Conservation (phyloP, 2,797 vertebrate genomes). For the Sternarchorhynchus goeldii region DNA sequence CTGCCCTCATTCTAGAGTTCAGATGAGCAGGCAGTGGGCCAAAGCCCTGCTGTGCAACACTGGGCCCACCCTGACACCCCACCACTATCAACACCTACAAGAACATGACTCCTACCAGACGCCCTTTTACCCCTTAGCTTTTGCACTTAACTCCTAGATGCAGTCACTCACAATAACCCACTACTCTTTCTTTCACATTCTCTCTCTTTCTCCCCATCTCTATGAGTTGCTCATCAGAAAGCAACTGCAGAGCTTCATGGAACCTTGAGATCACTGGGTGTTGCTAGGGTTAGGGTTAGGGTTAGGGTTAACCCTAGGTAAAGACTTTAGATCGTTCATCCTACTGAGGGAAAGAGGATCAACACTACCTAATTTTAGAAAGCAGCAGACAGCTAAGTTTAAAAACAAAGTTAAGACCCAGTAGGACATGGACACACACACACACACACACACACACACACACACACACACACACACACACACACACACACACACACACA, state of each 20-base stretch:
- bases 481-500: no score
- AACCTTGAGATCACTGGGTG: slow-evolving; percentile 73
- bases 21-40: slow-evolving; percentile 64
- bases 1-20: slow-evolving; percentile 45
- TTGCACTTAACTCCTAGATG: slow-evolving; percentile 78
- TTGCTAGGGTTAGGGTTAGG: no score
- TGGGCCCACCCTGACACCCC: slow-evolving; percentile 65
- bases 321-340: slow-evolving; percentile 66
- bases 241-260: slow-evolving; percentile 66
- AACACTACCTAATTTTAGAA: slow-evolving; percentile 51
- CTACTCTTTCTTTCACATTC: slow-evolving; percentile 58
- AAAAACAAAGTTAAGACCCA: slow-evolving; percentile 37
- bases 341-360: slow-evolving; percentile 51
- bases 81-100: slow-evolving; percentile 75
- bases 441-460: slow-evolving; percentile 41
- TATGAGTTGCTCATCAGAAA: slow-evolving; percentile 21
- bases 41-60: slow-evolving; percentile 60
- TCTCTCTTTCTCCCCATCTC: slow-evolving; percentile 46
- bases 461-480: background rate
- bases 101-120: slow-evolving; percentile 73
- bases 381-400: slow-evolving; percentile 51
- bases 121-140: slow-evolving; percentile 55
- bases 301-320: no score
- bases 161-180: slow-evolving; percentile 78
- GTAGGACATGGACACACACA: no score